Conservation (phyloP, 2,888 invertebrate species). For the Brachypterus glaber region DNA sequence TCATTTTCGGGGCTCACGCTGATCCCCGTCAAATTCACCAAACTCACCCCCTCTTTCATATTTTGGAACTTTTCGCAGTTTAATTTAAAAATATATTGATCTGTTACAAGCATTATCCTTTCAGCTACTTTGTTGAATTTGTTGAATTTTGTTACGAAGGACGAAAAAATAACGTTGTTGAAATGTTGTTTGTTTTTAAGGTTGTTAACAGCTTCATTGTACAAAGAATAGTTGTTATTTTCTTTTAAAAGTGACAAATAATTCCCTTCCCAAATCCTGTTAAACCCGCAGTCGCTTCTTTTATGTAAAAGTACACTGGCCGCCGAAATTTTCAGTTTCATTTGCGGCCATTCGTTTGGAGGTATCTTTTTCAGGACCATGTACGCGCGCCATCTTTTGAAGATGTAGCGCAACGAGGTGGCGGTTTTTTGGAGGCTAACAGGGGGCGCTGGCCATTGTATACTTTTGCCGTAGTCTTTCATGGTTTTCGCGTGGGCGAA, state of each 20-base stretch:
- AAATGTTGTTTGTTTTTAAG: conserved; percentile 60
- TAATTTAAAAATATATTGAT: conserved; percentile 75
- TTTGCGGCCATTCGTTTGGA: conserved; percentile 76
- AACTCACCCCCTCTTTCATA: conserved; percentile 62
- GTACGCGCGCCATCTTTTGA: conserved; percentile 78
- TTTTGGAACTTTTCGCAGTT: conserved; percentile 79
- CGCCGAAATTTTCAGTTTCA: conserved; percentile 70
- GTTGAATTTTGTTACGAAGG: conserved; percentile 61
- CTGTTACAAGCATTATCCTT: conserved; percentile 81
- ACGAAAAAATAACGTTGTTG: conserved; percentile 53
- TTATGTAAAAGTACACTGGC: conserved; percentile 62
- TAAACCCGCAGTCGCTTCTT: conserved; percentile 62
- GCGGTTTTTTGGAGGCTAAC: conserved; percentile 56
- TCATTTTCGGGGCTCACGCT: conserved; percentile 80
- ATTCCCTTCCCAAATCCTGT: conserved; percentile 75
- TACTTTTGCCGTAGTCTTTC: conserved; percentile 67
- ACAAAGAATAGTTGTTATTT: conserved; percentile 56
- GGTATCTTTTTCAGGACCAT: conserved; percentile 77
- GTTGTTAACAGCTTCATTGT: conserved; percentile 56
- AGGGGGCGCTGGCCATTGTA: conserved; percentile 76
- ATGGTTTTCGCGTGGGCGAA: conserved; percentile 56
- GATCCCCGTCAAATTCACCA: conserved; percentile 57
- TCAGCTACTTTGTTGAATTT: conserved; percentile 59
- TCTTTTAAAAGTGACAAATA: conserved; percentile 62
- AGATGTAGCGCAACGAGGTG: conserved; percentile 51